phyloP scores from a whole-genome alignment of 2,797 vertebrate species.

The Pyrocephalus nanus region DNA sequence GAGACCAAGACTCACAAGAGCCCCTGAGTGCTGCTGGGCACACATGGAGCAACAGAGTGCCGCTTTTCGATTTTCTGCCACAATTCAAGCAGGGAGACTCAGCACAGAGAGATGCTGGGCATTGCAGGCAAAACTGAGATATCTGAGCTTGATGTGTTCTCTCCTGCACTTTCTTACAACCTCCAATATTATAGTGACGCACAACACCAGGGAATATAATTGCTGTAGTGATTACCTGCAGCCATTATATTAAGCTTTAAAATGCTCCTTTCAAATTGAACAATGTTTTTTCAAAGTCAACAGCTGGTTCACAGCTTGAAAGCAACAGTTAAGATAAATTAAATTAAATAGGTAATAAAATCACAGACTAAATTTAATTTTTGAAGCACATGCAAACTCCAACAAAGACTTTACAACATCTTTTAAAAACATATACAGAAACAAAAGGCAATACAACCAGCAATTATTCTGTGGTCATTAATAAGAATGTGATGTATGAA shows the following conservation, averaged over 20 bases:
- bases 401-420: conserved; percentile 63
- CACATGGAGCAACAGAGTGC: not conserved
- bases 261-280: conserved; percentile 79
- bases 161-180: not conserved
- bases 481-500: not conserved
- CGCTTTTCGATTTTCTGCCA: not conserved
- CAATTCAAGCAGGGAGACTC: not conserved
- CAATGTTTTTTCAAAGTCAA: conserved; percentile 82
- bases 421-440: conserved; percentile 68
- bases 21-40: not conserved
- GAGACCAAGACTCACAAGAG: not conserved
- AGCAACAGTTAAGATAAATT: conserved; percentile 81
- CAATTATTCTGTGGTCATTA: conserved; percentile 24
- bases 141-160: not conserved
- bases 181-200: not conserved
- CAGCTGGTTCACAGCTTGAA: conserved; percentile 84
- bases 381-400: conserved; percentile 68
- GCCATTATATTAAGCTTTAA: conserved; percentile 77
- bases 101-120: not conserved
- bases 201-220: conserved; percentile 38
- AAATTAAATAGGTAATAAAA: conserved; percentile 84
- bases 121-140: not conserved
- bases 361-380: conserved; percentile 80
- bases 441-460: conserved; percentile 59
- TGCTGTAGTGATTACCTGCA: conserved; percentile 75